phyloP scores from a whole-genome alignment of 2,888 invertebrate genomes.

The Polydrusus pterygomalis region DNA sequence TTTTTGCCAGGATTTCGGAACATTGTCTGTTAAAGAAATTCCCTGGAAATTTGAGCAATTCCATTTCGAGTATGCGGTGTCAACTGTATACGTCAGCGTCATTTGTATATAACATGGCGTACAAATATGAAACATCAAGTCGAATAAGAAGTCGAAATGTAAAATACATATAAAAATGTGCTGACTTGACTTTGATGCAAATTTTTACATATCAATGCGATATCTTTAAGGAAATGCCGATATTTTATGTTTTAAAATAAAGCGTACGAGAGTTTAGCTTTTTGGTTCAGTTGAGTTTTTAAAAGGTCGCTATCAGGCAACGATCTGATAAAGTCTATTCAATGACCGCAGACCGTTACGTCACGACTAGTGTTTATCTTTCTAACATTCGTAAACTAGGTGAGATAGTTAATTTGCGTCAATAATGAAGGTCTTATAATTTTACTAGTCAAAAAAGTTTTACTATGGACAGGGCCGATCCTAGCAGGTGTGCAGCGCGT shows the following conservation, averaged over 20 bases:
- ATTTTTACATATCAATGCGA: constrained; percentile 9
- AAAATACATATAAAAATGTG: constrained; percentile 6
- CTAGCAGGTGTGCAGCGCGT: no score
- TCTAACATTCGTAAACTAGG: no score
- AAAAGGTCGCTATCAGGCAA: no score
- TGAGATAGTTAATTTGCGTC: no score
- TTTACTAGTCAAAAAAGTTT: no score
- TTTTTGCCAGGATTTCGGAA: neutral
- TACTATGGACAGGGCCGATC: no score
- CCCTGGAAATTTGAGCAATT: constrained; percentile 3
- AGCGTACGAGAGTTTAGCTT: neutral
- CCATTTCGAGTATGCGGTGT: neutral
- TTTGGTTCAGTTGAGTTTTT: no score
- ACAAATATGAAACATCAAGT: constrained; percentile 16
- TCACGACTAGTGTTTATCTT: no score
- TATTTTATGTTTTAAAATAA: neutral
- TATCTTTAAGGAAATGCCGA: neutral
- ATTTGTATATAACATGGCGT: constrained; percentile 10
- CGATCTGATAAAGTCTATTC: no score
- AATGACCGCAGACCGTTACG: no score
- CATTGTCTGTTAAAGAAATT: constrained; percentile 1
- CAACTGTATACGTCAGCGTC: constrained; percentile 2
- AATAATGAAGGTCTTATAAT: no score
- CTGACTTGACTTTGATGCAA: constrained; percentile 14
- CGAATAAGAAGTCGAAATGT: constrained; percentile 6